Evolutionary conservation across 2,888 invertebrate species (phyloP), one percentile per base, ranked within the genome.

Genomic region (Malthinus seriepunctatus): DNA sequence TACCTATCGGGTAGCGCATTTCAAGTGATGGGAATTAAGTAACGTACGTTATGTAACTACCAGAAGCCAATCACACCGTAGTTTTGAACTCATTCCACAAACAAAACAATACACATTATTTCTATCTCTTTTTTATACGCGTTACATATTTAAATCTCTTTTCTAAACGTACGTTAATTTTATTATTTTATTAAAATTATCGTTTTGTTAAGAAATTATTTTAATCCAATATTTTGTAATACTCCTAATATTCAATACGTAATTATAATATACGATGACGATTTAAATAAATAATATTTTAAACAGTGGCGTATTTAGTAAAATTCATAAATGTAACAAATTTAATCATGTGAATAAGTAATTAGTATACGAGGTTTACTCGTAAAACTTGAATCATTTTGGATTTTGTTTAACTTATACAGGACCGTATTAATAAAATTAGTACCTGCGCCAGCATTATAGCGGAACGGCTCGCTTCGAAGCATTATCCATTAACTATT

Each of bases 21-120:
- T 14, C 37, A 10, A 32, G 45, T 52, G 46, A 47, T 52, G 57
- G 51, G 58, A 64, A 62, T 48, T 51, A 15, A 42, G 46, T 12
- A 44, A 67, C 68, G 59, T 67, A 56, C 32, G 52, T 51, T 53
- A 39, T 49, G 39, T 32, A 35, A 44, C 38, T 10, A 48, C 54
- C 53, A 47, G 50, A 38, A 34, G 51, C 60, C 51, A 56, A 60
- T 60, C 60, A 49, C 55, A 44, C 46, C 52, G 60, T 51, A 55
- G 60, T 54, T 52, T 55, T 51, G 60, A 55, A 60, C 60, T 55
- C 55, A 56, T 51, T 55, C 38, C 50, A 55, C 46, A 44, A 56
- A 60, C 52, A 60, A 48, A 56, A 60, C 60, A 60, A 60, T 46
- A 42, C 51, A 42, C 10, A 32, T 11, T 32, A n/a, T 31, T 48